phyloP scores from a whole-genome alignment of 2,888 invertebrate species.

The Branchipolynoe longqiensis region DNA sequence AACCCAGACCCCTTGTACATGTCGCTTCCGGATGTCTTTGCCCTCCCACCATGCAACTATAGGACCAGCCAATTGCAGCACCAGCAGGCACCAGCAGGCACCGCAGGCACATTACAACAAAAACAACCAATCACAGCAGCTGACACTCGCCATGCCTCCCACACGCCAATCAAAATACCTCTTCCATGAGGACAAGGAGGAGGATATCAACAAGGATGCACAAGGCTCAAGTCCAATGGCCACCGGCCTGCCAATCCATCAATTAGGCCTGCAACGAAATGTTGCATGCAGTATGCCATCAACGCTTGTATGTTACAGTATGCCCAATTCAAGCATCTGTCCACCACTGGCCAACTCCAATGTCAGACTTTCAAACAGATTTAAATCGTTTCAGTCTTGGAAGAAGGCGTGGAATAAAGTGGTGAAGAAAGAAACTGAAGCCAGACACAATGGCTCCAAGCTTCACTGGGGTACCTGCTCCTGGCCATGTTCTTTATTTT shows the following conservation, averaged over 20 bases:
- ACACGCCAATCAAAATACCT: slow-evolving; percentile 29
- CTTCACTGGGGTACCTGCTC: not conserved
- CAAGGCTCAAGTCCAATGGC: no score
- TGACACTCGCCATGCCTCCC: not conserved
- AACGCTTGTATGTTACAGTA: no score
- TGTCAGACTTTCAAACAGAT: not conserved
- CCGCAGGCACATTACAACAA: slow-evolving; percentile 11
- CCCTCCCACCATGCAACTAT: not conserved
- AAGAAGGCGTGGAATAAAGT: not conserved
- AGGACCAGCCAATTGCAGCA: slow-evolving; percentile 43
- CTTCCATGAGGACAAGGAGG: slow-evolving; percentile 44
- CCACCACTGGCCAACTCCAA: not conserved
- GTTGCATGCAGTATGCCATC: no score
- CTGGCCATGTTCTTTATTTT: not conserved
- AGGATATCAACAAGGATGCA: no score
- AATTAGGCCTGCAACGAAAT: no score
- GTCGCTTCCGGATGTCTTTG: not conserved
- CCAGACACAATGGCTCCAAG: not conserved
- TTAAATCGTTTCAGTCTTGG: not conserved
- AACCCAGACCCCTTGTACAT: slow-evolving; percentile 23
- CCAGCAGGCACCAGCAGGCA: not conserved
- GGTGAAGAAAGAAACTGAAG: not conserved
- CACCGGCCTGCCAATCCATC: no score
- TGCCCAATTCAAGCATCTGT: no score
- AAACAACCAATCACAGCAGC: not conserved